Conservation (phyloP, 2,888 invertebrate genomes). For the Xestia sexstrigata region DNA sequence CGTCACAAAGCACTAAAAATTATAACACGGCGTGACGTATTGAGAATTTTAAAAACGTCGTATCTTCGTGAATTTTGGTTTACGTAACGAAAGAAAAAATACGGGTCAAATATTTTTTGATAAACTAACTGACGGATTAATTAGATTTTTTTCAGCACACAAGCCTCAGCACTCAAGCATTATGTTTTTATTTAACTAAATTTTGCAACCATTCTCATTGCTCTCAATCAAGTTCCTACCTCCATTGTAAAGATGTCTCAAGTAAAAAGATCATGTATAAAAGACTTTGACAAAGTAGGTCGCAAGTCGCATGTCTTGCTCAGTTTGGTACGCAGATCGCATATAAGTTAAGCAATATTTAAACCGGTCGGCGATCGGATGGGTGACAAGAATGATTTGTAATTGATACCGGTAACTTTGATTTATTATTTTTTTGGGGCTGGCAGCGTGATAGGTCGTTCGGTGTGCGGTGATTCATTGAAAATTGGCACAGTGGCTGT, state of each 20-base stretch:
- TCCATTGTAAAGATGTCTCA: constrained; percentile 20
- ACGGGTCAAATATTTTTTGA: no score
- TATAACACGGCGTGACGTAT: no score
- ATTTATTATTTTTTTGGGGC: constrained; percentile 18
- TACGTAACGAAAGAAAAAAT: no score
- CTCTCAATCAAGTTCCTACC: background rate
- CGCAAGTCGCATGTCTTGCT: constrained; percentile 14
- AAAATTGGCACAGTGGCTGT: background rate
- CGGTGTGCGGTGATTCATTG: background rate
- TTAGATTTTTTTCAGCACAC: no score
- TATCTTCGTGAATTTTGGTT: no score
- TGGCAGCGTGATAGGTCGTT: background rate
- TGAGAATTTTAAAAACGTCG: no score
- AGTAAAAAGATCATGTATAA: constrained; percentile 38
- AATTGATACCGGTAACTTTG: constrained; percentile 12
- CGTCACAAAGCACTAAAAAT: no score
- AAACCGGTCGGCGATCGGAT: constrained; percentile 49
- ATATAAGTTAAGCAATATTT: constrained; percentile 37
- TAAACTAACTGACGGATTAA: no score
- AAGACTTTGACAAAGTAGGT: constrained; percentile 49
- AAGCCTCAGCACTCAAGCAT: no score
- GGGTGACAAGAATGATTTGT: constrained; percentile 40
- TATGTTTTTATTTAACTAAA: background rate
- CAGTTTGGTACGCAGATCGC: constrained; percentile 40
- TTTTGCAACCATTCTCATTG: background rate